Base-by-base conservation (phyloP, 2,797 vertebrate species). In the Phaenicophaeus curvirostris region DNA sequence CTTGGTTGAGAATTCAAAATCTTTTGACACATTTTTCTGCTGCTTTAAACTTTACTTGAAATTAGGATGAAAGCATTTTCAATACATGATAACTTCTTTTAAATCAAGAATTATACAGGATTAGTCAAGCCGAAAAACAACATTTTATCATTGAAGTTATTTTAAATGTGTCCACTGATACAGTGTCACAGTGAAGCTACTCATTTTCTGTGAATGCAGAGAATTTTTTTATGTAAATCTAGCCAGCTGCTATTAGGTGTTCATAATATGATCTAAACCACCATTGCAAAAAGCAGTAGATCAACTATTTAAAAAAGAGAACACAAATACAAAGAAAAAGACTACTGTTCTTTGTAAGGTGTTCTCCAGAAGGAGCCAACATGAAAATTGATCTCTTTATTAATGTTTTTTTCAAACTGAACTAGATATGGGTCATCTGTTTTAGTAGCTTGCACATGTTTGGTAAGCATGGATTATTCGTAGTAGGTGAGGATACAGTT, bases 251-350 rank as follows among this genome's bases (percentile, higher is more conserved):
- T 96, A 55, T 86, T 67, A 82, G 48, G 33, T 96, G 68, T 61
- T 90, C 57, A 54, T 93, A 77, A 84, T 89, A 88, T 95, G 73
- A 77, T 95, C 87, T 6, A 90, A 96, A 95, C 51, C 58, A n/a
- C 80, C 78, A 73, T 57, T 91, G 65, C 46, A 95, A 96, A 93
- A 15, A 84, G 58, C 65, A 93, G 66, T 83, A 94, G 95, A 91
- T 63, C 67, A 73, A 35, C 85, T 58, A 30, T 93, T 97, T 96
- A 80, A 46, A 69, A n/a, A 89, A 50, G 27, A 89, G 62, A 91
- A 96, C 72, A 28, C 54, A 88, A 82, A 80, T 75, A 88, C 62
- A 91, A 96, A 85, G 71, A 95, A 88, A 95, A 96, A 79, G 80
- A 87, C 46, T 37, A 91, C 85, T 81, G 39, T 42, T 95, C 81